phyloP scores from a whole-genome alignment of 2,113 vertebrate species.

The Mustelus asterias region DNA sequence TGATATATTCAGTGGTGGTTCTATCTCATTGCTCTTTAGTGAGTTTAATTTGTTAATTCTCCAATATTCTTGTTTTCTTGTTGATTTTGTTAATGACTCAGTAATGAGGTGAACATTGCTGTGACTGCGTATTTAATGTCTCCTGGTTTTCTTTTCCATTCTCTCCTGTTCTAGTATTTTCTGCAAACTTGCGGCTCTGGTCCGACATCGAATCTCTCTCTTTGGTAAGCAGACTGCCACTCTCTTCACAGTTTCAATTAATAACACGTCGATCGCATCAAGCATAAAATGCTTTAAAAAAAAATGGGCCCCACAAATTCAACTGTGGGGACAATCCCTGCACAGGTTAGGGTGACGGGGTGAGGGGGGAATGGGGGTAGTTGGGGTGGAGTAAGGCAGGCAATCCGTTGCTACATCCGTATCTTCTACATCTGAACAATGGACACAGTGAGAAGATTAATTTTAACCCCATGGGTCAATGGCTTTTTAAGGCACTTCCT shows the following conservation, averaged over 20 bases:
- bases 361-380: too few species aligned
- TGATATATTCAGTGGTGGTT: too few species aligned
- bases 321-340: background rate
- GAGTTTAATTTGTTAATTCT: background rate
- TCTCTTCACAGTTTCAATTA: background rate
- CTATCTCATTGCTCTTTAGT: background rate
- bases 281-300: background rate
- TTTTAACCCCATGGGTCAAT: background rate
- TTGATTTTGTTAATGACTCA: background rate
- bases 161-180: slow-evolving; percentile 75
- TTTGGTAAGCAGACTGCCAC: slow-evolving; percentile 77
- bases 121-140: slow-evolving; percentile 42
- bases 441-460: background rate
- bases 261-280: background rate
- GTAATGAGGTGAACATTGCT: background rate
- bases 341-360: background rate
- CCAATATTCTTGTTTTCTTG: background rate
- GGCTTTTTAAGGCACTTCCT: background rate
- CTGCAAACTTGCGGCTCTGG: slow-evolving; percentile 98
- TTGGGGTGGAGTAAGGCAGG: background rate
- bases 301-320: background rate
- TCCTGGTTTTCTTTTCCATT: slow-evolving; percentile 51
- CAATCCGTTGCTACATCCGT: background rate
- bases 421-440: background rate
- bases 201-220: slow-evolving; percentile 98